Evolutionary conservation across 1,140 invertebrate genomes (phyloP).

Genomic region (Pinna nobilis): DNA sequence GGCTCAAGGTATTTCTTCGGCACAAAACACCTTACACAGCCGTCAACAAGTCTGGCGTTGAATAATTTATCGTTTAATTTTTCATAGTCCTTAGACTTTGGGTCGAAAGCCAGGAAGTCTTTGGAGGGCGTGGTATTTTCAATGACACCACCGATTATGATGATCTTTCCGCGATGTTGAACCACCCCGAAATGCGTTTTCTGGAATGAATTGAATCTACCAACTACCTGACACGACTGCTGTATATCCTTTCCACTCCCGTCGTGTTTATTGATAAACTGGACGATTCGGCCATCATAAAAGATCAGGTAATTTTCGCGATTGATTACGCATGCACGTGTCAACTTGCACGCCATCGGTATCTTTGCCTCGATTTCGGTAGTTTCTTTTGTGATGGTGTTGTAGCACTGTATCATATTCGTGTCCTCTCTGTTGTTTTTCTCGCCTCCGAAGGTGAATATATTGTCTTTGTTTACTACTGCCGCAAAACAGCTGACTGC

Average conservation of each 20-base stretch:
- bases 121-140: constrained; percentile 54
- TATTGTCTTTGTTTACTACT: constrained; percentile 54
- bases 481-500: constrained; percentile 64
- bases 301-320: constrained; percentile 57
- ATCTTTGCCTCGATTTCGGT: constrained; percentile 52
- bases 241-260: not conserved
- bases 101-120: constrained; percentile 57
- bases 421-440: constrained; percentile 61
- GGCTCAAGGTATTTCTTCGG: constrained; percentile 54
- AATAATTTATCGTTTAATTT: constrained; percentile 53
- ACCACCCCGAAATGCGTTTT: constrained; percentile 63
- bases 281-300: constrained; percentile 62
- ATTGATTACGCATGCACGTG: constrained; percentile 60
- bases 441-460: constrained; percentile 63
- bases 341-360: constrained; percentile 61
- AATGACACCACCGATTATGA: constrained; percentile 60
- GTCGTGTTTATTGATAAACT: constrained; percentile 36
- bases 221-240: constrained; percentile 34
- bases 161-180: constrained; percentile 54
- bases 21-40: constrained; percentile 63
- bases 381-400: constrained; percentile 49
- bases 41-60: constrained; percentile 59
- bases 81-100: constrained; percentile 45
- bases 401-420: constrained; percentile 60
- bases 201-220: constrained; percentile 59